Conservation (phyloP, 2,113 vertebrate species). For the Nipponia nippon region DNA sequence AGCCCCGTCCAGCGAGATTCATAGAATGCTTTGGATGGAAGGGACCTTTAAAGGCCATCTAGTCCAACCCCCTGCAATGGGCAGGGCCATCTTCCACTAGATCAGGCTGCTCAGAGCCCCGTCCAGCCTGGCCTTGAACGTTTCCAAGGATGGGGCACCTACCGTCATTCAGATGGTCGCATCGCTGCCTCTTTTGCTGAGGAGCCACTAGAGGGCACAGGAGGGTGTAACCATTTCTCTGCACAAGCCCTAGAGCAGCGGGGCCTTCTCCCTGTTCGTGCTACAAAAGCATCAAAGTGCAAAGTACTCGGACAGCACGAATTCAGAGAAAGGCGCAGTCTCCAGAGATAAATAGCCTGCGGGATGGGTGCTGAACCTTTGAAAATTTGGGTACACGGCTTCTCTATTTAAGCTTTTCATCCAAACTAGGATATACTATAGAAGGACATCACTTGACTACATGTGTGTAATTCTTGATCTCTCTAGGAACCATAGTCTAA, state of each 20-base stretch:
- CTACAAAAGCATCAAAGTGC: fast-evolving
- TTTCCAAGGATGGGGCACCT: too few species aligned
- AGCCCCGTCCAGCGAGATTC: fast-evolving
- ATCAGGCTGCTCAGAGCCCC: too few species aligned
- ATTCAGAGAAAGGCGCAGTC: background rate
- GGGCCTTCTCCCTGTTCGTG: background rate
- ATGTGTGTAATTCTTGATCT: background rate
- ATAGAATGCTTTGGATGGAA: too few species aligned
- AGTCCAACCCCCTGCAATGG: too few species aligned
- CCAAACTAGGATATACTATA: background rate
- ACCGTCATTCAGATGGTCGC: background rate
- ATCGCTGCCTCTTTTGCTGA: background rate
- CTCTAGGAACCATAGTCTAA: background rate
- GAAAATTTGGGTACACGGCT: background rate
- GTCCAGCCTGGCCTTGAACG: too few species aligned
- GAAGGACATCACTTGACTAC: background rate
- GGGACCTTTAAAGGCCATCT: too few species aligned
- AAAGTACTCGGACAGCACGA: fast-evolving
- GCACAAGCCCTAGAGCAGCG: fast-evolving
- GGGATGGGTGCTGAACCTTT: background rate
- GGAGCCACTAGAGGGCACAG: background rate
- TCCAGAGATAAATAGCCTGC: background rate
- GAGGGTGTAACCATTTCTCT: background rate
- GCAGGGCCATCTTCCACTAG: too few species aligned
- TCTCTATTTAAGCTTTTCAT: background rate